These are phyloP conservation scores for Anser cygnoides DNA, from an alignment of 2,113 vertebrate genomes.

Conservation along the genomic window DNA sequence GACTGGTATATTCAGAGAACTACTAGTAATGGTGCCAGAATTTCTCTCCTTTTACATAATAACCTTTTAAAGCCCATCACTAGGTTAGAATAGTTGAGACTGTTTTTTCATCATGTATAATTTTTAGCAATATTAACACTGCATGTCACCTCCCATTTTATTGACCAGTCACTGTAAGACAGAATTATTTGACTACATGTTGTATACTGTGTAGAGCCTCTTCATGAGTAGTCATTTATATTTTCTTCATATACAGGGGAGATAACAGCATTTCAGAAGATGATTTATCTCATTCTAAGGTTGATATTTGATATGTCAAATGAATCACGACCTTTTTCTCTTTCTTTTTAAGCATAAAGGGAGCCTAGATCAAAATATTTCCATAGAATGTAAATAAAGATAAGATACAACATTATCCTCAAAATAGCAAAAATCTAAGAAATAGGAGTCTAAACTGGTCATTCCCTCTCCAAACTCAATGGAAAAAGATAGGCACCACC, in stretches of 20 bases:
- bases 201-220: neutral
- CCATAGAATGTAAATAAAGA: neutral
- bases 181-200: neutral
- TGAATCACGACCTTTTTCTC: rapidly evolving
- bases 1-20: neutral
- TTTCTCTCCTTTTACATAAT: neutral
- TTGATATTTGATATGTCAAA: neutral
- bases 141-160: neutral
- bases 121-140: neutral
- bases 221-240: neutral
- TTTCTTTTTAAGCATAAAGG: neutral
- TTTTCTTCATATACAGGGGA: neutral
- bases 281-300: neutral
- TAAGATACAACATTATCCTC: neutral
- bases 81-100: neutral
- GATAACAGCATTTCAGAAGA: neutral
- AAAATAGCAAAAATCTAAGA: neutral
- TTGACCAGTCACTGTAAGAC: neutral
- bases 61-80: neutral
- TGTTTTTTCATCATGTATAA: neutral
- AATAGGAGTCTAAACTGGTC: neutral
- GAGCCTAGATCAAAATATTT: neutral
- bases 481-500: neutral
- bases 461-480: neutral
- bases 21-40: neutral